Percentiles rank a stretch among this genome's conserved stretches.
Conservation (phyloP, 2,113 vertebrate species). For the Scartelaos histophorus region DNA sequence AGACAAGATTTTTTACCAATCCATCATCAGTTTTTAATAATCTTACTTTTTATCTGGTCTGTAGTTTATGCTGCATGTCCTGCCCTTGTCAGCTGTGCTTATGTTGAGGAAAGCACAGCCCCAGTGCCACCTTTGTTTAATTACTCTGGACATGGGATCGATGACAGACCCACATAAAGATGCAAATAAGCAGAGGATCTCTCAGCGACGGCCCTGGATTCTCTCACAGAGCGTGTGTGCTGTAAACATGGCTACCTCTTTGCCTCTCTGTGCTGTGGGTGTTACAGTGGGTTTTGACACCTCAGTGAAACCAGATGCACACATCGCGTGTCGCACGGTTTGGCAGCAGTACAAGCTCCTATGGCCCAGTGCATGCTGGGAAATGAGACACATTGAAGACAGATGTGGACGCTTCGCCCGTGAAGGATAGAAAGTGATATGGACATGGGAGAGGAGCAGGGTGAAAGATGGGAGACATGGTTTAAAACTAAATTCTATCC, state of each 20-base stretch:
- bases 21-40: constrained; percentile 7
- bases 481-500: constrained; percentile 7
- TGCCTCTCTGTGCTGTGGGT: constrained; percentile 12
- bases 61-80: background rate
- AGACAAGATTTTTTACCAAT: background rate
- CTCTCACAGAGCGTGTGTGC: constrained; percentile 1
- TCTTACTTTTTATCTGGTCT: background rate
- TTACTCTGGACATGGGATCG: background rate
- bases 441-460: constrained; percentile 12
- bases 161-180: constrained; percentile 21
- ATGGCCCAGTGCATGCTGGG: constrained; percentile 20
- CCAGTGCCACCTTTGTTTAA: constrained; percentile 10
- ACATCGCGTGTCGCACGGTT: constrained; percentile 40
- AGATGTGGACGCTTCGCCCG: constrained; percentile 47
- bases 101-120: background rate
- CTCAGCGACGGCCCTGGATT: constrained; percentile 11
- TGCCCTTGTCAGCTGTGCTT: background rate
- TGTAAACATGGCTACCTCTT: constrained; percentile 23
- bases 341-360: constrained; percentile 27
- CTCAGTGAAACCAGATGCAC: constrained; percentile 58
- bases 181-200: constrained; percentile 19
- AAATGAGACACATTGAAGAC: constrained; percentile 55
- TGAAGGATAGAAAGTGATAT: constrained; percentile 17
- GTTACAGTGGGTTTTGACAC: constrained; percentile 41
- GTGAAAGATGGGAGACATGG: constrained; percentile 16